Evolutionary conservation across 53 echinoderm and acorn worm species (phyloP), one percentile per base, ranked within the genome.

Genomic region (Crossaster papposus): DNA sequence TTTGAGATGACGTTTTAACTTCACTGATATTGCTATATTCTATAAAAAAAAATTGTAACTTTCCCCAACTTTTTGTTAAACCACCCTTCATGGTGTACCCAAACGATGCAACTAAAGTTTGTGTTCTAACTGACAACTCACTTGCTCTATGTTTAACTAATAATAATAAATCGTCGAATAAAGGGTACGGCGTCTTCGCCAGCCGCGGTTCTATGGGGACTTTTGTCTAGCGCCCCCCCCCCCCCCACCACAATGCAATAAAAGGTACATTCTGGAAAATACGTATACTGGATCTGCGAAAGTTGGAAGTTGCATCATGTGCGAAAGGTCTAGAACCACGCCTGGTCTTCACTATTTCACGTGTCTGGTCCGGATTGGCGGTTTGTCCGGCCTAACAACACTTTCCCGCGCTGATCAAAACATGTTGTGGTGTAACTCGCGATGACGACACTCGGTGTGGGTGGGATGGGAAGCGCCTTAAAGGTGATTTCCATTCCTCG

Each of bases 111-210:
- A 17, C 31, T 9, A 63, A 58, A 17, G 32, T 63, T 81, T 30
- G 15, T 58, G 29, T 81, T 58, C 32, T 34, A 20, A 23, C 28
- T 63, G 81, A 62, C 81, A 81, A 58, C 81, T 26, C 63, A 58
- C 81, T 52, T 23, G 68, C 24, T 68, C 26, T 81, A 33, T 63
- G 63, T 63, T 63, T 36, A 36, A 2, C 44, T 44, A 44, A 44
- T 44, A 44, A 44, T 82, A 82, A 82, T 82, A 65, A 70, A 10
- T 9, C 22, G 33, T 20, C 44, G 82, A 36, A 82, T 36, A 14
- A 82, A 36, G 50, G 68, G 22, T 28, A 68, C 10, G 24, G 28
- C 28, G 17, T 28, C 68, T 15, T 64, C 64, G 53, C 53, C 53
- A 10, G 53, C 13, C n/a, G n/a, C n/a, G n/a, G n/a, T n/a, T n/a